Evolutionary conservation across 2,888 invertebrate genomes (phyloP), one percentile per base, ranked within the genome.

Genomic region (Diloba caeruleocephala): DNA sequence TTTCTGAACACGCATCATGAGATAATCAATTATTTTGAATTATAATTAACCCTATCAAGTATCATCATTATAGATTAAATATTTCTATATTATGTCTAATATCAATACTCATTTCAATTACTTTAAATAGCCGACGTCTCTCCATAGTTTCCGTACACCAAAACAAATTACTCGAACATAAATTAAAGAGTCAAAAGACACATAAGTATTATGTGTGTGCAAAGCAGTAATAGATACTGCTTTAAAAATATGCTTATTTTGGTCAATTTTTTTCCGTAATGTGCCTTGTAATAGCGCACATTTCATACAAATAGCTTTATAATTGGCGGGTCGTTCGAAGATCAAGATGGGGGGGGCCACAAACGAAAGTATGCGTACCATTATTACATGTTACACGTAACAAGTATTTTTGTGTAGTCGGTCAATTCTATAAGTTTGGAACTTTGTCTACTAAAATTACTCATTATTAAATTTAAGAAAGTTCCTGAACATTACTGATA

Each of bases 271-370:
- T 56, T 69, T 74, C 56, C 54, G 55, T 58, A 54, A 73, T 33
- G 19, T 64, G 65, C 58, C 57, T 61, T 52, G 66, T 71, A 76
- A 70, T 74, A 73, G 64, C 68, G 61, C 62, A 59, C 56, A 61
- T 80, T 79, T 76, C 70, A 77, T 75, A 71, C 81, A 84, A 84
- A 86, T 87, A 78, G 78, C 81, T 78, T 83, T 83, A 81, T 87
- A 87, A 87, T 86, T 82, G 82, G 68, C 43, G 55, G 46, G 54
- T 58, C 65, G 68, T 77, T 70, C 64, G 57, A 58, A 62, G 65
- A 69, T 72, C 66, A 68, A 63, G 71, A 71, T 57, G 32, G 39
- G 72, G 65, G 32, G 39, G 72, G 65, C 55, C 57, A 63, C 52
- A 62, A 52, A 66, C 49, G 74, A 76, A 73, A 72, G 71, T 66